phyloP scores from a whole-genome alignment of 2,888 invertebrate species.

The Trachelus stipa region DNA sequence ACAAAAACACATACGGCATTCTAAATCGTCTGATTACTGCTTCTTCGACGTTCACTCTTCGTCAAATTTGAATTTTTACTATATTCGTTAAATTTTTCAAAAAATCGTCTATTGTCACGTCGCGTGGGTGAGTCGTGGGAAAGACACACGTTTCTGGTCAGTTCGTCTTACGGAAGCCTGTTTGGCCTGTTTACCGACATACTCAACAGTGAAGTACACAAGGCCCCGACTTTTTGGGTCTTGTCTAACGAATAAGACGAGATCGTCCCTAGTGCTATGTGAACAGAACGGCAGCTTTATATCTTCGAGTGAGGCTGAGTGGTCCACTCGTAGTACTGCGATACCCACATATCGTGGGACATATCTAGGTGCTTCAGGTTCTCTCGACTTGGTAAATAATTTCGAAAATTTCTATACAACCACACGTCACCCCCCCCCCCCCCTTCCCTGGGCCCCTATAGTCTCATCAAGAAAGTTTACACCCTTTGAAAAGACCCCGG shows the following conservation, averaged over 20 bases:
- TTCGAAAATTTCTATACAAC: background rate
- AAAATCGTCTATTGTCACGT: background rate
- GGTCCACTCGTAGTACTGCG: background rate
- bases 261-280: background rate
- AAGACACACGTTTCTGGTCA: slow-evolving; percentile 26
- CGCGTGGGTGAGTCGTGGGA: slow-evolving; percentile 40
- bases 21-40: background rate
- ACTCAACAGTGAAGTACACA: background rate
- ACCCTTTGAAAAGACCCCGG: background rate
- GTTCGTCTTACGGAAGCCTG: background rate
- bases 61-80: background rate
- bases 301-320: background rate
- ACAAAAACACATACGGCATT: too few species aligned
- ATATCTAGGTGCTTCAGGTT: slow-evolving; percentile 1
- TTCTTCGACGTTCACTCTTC: too few species aligned
- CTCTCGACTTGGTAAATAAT: background rate
- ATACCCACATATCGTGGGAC: slow-evolving; percentile 9
- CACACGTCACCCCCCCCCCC: background rate
- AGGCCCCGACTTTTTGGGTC: background rate
- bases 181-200: background rate
- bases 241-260: slow-evolving; percentile 2
- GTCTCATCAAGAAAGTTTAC: background rate
- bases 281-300: background rate
- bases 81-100: background rate
- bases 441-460: background rate